phyloP scores from a whole-genome alignment of 2,113 vertebrate genomes.

The Elephas maximus region DNA sequence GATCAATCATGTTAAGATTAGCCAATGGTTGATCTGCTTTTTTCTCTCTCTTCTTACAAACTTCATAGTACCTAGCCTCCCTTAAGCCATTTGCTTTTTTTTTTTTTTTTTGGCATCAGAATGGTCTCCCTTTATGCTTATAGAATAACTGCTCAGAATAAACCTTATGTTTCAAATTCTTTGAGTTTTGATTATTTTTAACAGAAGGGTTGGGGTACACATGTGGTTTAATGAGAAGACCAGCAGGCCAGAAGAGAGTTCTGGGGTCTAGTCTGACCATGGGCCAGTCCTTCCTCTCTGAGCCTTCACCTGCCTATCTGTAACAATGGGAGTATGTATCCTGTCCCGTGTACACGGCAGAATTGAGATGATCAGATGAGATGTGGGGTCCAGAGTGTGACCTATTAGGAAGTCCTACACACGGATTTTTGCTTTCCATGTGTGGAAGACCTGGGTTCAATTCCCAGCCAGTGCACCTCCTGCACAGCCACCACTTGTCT shows the following conservation, averaged over 20 bases:
- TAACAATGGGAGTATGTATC: no score
- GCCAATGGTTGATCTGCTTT: background rate
- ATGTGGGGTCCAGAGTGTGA: background rate
- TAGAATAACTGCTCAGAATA: background rate
- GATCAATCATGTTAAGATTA: background rate
- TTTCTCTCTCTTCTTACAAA: background rate
- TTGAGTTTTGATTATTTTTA: background rate
- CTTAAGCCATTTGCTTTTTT: background rate
- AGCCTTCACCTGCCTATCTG: no score
- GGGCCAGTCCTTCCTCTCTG: background rate
- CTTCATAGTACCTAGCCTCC: background rate
- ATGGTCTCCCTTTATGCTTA: background rate
- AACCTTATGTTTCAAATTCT: background rate
- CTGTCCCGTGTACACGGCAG: background rate
- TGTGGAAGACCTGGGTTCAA: background rate
- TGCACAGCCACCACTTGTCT: background rate
- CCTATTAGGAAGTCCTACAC: background rate
- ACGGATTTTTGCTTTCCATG: background rate
- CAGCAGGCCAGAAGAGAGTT: background rate
- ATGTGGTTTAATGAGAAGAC: background rate
- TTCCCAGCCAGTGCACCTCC: background rate
- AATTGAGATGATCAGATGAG: accelerated
- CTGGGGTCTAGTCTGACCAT: background rate
- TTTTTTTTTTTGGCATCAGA: background rate
- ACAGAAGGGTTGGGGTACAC: background rate